Conservation (phyloP, 2,888 invertebrate species). For the Drosophila greeni region DNA sequence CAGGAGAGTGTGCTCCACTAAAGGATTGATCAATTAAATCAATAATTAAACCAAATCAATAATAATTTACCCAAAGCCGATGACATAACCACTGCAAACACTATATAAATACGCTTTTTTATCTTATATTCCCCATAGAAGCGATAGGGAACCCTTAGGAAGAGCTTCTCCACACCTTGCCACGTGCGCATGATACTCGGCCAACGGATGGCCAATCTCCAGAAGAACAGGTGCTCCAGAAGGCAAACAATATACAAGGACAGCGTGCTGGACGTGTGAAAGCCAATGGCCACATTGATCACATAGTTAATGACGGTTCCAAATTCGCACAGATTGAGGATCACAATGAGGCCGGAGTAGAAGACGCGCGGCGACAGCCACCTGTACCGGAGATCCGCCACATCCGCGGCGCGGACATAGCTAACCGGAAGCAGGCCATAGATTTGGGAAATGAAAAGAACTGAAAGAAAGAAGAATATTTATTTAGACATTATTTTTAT, state of each 20-base stretch:
- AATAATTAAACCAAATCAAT: background rate
- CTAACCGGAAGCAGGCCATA: slow-evolving; percentile 75
- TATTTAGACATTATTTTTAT: background rate
- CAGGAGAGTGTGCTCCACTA: slow-evolving; percentile 74
- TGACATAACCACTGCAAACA: slow-evolving; percentile 63
- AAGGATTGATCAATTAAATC: background rate
- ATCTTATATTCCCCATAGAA: slow-evolving; percentile 72
- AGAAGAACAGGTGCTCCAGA: slow-evolving; percentile 73
- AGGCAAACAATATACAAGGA: slow-evolving; percentile 71
- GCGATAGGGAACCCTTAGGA: slow-evolving; percentile 74
- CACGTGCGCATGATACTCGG: slow-evolving; percentile 72
- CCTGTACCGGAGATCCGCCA: slow-evolving; percentile 58
- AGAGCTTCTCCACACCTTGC: slow-evolving; percentile 75
- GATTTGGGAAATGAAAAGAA: slow-evolving; percentile 73
- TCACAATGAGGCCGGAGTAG: slow-evolving; percentile 60
- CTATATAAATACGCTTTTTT: slow-evolving; percentile 64
- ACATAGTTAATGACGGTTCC: slow-evolving; percentile 61
- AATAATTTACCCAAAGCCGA: slow-evolving; percentile 60
- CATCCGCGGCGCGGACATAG: slow-evolving; percentile 61
- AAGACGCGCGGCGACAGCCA: slow-evolving; percentile 71
- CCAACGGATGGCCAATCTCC: slow-evolving; percentile 77
- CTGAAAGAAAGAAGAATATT: slow-evolving; percentile 37
- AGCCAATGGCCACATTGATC: slow-evolving; percentile 58
- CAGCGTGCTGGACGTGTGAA: slow-evolving; percentile 70
- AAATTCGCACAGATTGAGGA: slow-evolving; percentile 71